phyloP scores from a whole-genome alignment of 2,113 vertebrate species.

The Pachycephala philippinensis region DNA sequence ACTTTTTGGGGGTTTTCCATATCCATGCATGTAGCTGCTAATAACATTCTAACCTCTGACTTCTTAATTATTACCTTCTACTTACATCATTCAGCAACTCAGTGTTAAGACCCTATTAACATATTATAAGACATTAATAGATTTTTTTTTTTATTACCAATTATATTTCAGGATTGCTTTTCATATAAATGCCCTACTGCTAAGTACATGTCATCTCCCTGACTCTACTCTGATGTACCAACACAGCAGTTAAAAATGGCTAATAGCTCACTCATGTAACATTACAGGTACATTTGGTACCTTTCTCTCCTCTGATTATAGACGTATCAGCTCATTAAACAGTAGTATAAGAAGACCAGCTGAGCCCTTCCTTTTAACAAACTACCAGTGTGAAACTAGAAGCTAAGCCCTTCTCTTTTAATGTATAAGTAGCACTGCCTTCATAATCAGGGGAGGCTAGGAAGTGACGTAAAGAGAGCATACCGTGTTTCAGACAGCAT shows the following conservation, averaged over 20 bases:
- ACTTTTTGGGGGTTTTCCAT: neutral
- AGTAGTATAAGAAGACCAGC: constrained; percentile 27
- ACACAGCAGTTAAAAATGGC: constrained; percentile 39
- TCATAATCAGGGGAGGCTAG: neutral
- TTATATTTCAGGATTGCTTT: constrained; percentile 61
- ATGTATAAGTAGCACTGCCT: neutral
- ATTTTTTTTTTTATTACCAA: constrained; percentile 52
- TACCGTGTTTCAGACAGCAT: neutral
- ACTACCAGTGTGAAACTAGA: constrained; percentile 39
- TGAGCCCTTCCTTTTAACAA: constrained; percentile 59
- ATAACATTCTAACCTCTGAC: neutral
- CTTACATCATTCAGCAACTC: neutral
- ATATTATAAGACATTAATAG: constrained; percentile 49
- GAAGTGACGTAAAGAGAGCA: neutral
- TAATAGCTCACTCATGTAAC: constrained; percentile 63
- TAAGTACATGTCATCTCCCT: constrained; percentile 40
- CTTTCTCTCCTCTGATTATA: constrained; percentile 45
- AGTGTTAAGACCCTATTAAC: constrained; percentile 4
- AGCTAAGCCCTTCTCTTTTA: constrained; percentile 45
- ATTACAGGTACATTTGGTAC: constrained; percentile 64
- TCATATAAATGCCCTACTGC: constrained; percentile 29
- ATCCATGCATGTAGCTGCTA: neutral
- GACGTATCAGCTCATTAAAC: constrained; percentile 70
- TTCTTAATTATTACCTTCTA: constrained; percentile 49
- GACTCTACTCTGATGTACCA: constrained; percentile 5